Evolutionary conservation across 2,113 vertebrate genomes (phyloP).

Genomic region (Heptranchias perlo): DNA sequence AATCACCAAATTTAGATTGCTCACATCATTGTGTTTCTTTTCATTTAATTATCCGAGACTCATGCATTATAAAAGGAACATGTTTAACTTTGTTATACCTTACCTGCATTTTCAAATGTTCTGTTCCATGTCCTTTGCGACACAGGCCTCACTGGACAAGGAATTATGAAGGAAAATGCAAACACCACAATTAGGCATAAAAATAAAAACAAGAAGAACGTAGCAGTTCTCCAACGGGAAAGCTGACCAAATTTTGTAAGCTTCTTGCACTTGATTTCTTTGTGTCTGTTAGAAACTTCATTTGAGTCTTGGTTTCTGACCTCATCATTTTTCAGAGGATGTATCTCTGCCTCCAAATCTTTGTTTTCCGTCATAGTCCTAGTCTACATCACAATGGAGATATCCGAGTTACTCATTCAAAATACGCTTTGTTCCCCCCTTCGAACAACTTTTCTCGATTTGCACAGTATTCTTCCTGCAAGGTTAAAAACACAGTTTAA

Average conservation of each 20-base stretch:
- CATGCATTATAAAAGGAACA: not conserved
- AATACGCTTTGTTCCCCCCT: not conserved
- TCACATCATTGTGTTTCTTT: not conserved
- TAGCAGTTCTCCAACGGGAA: constrained; percentile 69
- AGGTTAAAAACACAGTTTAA: not conserved
- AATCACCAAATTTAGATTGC: not conserved
- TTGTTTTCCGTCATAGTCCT: constrained; percentile 57
- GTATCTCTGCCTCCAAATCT: constrained; percentile 64
- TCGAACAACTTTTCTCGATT: not conserved
- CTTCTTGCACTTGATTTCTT: constrained; percentile 50
- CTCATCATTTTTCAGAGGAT: constrained; percentile 72
- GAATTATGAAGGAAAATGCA: constrained; percentile 85
- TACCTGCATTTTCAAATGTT: constrained; percentile 63
- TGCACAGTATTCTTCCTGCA: not conserved
- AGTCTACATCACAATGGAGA: not conserved
- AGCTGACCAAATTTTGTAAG: constrained; percentile 52
- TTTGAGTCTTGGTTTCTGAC: constrained; percentile 49
- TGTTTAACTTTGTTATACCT: constrained; percentile 38
- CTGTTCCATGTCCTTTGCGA: constrained; percentile 64
- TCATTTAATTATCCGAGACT: not conserved
- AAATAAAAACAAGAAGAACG: constrained; percentile 79
- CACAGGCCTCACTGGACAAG: constrained; percentile 75
- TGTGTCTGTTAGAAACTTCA: constrained; percentile 46
- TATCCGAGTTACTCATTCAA: not conserved
- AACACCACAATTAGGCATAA: constrained; percentile 78